A percentile compares a stretch with the other conserved stretches of the same genome.
phyloP scores from a whole-genome alignment of 2,797 vertebrate genomes.

The Poecilia gillii region DNA sequence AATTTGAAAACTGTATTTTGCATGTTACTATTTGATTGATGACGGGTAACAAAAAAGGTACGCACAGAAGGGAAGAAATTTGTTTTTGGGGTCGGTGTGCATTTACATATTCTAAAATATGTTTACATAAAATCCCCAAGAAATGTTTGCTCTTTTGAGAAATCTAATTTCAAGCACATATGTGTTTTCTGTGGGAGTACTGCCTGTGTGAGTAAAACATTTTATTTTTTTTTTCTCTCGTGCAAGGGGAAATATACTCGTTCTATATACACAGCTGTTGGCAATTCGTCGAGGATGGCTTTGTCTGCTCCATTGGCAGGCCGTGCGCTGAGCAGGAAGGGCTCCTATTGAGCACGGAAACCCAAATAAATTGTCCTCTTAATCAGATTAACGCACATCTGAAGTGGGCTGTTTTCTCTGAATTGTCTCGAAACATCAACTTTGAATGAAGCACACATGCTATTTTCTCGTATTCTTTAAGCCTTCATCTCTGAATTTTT shows the following conservation, averaged over 20 bases:
- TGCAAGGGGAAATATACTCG: slow-evolving; percentile 61
- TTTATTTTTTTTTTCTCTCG: slow-evolving; percentile 3
- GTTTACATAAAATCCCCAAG: not conserved
- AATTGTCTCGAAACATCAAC: slow-evolving; percentile 56
- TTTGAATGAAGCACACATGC: slow-evolving; percentile 38
- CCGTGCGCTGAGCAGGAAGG: slow-evolving; percentile 55
- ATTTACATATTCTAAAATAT: not conserved
- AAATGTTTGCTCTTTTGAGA: not conserved
- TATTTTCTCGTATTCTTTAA: slow-evolving; percentile 24
- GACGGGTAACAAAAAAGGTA: not conserved
- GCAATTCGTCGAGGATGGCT: slow-evolving; percentile 59
- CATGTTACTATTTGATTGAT: not conserved
- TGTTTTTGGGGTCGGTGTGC: not conserved
- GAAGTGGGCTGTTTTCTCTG: slow-evolving; percentile 55
- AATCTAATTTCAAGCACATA: not conserved
- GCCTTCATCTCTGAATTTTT: slow-evolving; percentile 26
- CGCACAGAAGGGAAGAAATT: not conserved
- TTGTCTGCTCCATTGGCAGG: slow-evolving; percentile 55
- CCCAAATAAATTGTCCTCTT: slow-evolving; percentile 75
- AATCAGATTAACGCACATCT: slow-evolving; percentile 76
- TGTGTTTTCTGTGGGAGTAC: slow-evolving; percentile 9
- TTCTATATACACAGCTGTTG: slow-evolving; percentile 79
- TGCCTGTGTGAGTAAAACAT: slow-evolving; percentile 58
- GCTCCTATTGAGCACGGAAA: slow-evolving; percentile 66
- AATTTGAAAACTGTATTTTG: not conserved